Percentiles rank a stretch among this genome's conserved stretches.
Evolutionary conservation across 2,888 invertebrate species (phyloP).

Genomic region (Trichacis sp.): DNA sequence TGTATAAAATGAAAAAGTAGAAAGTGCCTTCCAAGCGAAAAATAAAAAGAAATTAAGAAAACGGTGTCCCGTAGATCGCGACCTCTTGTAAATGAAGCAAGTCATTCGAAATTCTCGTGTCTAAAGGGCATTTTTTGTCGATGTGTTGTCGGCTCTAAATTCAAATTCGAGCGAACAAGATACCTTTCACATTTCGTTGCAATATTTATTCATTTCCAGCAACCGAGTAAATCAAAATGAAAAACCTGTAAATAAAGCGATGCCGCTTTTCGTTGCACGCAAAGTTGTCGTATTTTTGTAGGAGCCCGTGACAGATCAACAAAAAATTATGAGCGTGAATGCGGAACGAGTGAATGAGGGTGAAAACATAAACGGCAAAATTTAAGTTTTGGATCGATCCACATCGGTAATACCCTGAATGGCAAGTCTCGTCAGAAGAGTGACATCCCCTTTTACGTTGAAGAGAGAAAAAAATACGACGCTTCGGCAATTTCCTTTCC

Average conservation of each 20-base stretch:
- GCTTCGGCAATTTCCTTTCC: conserved; percentile 61
- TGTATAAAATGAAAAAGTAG: conserved; percentile 82
- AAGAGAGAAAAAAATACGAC: conserved; percentile 46
- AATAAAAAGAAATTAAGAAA: conserved; percentile 57
- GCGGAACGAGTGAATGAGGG: conserved; percentile 44
- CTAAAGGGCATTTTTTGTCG: conserved; percentile 41
- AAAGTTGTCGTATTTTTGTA: conserved; percentile 3
- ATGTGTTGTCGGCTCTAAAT: conserved; percentile 34
- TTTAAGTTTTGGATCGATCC: conserved; percentile 66
- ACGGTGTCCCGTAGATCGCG: conserved; percentile 69
- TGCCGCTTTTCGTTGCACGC: no score
- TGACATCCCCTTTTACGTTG: conserved; percentile 50
- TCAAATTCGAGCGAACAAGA: no score
- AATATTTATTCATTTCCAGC: conserved; percentile 32
- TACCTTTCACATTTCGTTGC: no score
- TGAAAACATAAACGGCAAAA: conserved; percentile 54
- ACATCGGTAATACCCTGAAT: conserved; percentile 81
- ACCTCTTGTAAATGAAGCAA: conserved; percentile 66
- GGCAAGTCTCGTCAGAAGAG: conserved; percentile 71
- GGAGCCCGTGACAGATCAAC: conserved; percentile 44
- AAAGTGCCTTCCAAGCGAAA: conserved; percentile 82
- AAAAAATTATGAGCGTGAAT: conserved; percentile 41
- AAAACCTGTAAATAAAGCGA: no score
- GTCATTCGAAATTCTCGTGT: conserved; percentile 65
- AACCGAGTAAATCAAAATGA: no score